Evolutionary conservation across 2,888 invertebrate species (phyloP), one percentile per base, ranked within the genome.

Genomic region (Chymomyza amoena): DNA sequence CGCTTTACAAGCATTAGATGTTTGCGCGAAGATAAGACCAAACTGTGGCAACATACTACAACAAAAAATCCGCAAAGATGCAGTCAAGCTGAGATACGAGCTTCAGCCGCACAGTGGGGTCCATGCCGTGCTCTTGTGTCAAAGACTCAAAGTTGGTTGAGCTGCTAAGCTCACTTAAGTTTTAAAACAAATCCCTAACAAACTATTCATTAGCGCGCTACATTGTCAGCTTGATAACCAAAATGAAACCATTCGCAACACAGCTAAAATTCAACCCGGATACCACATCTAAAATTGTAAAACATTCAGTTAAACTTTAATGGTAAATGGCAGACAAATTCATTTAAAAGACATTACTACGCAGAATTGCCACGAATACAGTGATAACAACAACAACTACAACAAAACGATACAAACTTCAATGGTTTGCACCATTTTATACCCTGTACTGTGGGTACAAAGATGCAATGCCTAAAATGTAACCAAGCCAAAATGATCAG

Each of bases 311-410:
- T 32, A 75, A 80, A 84, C 86, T 83, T 83, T 84, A 81, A 86
- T 86, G 84, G 81, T 80, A 83, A 86, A 83, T 86, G 81, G 86
- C 80, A 86, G 84, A 84, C 83, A 83, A 25, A 25, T 25, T 25
- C 25, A 25, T 25, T 25, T 25, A 25, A 25, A 25, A 25, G 25
- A 25, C 25, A 25, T 20, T 20, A 20, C 4, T 3, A 4, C 25
- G 4, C 25, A 25, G 25, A 25, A 25, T 25, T 25, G 25, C 25
- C 25, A 25, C 25, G 4, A 84, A 81, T 83, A 86, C 83, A 86
- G 84, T 83, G 75, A 77, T 70, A 76, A 62, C 69, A 66, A 62
- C 78, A 70, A 66, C 74, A 70, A 45, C 69, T 71, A 39, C 64
- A 1, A 76, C n/a, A 57, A 67, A 79, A 65, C 67, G 56, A 69